Conservation (phyloP, 64 coral and sea anemone genomes). For the Actinia tenebrosa region DNA sequence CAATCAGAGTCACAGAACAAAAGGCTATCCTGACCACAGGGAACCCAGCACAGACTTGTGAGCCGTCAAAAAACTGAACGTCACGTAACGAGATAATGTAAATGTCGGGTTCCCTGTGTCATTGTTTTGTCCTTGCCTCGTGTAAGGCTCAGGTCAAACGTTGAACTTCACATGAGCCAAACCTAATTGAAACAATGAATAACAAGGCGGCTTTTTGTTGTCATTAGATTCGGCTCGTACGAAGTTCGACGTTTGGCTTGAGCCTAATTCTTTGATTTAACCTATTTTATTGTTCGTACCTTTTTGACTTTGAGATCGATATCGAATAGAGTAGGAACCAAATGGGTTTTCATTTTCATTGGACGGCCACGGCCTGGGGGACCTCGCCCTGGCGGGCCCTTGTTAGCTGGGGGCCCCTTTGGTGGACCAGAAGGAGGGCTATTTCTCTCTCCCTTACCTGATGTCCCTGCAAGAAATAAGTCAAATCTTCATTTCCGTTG, state of each 20-base stretch:
- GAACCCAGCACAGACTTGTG: too few relatives aligned
- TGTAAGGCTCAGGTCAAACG: too few relatives aligned
- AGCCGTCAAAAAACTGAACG: too few relatives aligned
- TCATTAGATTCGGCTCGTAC: too few relatives aligned
- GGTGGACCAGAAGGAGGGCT: not conserved
- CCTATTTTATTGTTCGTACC: conserved; percentile 22
- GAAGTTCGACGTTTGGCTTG: too few relatives aligned
- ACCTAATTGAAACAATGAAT: too few relatives aligned
- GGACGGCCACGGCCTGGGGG: conserved; percentile 28
- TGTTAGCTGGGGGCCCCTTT: not conserved
- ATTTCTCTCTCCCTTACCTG: not conserved
- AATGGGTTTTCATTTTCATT: conserved; percentile 52
- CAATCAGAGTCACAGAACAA: not conserved
- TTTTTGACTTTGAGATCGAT: conserved; percentile 78
- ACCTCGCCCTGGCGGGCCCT: conserved; percentile 1
- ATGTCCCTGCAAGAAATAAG: not conserved
- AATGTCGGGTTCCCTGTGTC: too few relatives aligned
- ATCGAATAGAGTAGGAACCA: conserved; percentile 70
- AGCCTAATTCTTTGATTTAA: not conserved
- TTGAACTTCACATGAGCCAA: too few relatives aligned
- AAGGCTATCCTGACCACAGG: not conserved
- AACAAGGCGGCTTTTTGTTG: too few relatives aligned
- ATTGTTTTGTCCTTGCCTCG: too few relatives aligned
- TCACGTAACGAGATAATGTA: too few relatives aligned
- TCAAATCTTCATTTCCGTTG: too few relatives aligned